These are phyloP conservation scores for Prinia subflava DNA, from an alignment of 2,113 vertebrate species.

Conservation along the genomic window DNA sequence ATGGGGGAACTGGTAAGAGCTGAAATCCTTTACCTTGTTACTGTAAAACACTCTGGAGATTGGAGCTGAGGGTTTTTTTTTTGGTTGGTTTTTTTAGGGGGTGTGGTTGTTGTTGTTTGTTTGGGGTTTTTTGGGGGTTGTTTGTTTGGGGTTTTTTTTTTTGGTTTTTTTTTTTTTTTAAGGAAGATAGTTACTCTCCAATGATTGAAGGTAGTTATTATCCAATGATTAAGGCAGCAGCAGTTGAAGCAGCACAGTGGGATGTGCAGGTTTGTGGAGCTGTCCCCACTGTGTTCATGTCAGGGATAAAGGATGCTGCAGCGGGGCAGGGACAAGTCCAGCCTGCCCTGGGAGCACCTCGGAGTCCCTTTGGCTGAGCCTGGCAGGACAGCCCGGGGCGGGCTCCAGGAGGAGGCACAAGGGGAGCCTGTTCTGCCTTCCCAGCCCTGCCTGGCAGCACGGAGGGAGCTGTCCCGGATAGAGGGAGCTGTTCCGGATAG, in stretches of 20 bases:
- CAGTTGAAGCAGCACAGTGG: not conserved
- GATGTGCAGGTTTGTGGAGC: not conserved
- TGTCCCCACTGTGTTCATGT: rapidly evolving
- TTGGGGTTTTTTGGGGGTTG: too few relatives aligned
- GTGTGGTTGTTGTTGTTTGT: too few relatives aligned
- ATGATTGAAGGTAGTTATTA: not conserved
- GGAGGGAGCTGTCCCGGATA: too few relatives aligned
- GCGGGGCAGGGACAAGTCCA: not conserved
- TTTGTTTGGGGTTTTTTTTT: too few relatives aligned
- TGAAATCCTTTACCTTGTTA: not conserved
- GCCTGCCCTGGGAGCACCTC: not conserved
- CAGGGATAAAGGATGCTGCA: not conserved
- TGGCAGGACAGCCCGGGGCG: not conserved
- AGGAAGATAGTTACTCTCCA: not conserved
- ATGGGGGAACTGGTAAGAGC: not conserved
- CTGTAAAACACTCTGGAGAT: not conserved
- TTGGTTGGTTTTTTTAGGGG: too few relatives aligned
- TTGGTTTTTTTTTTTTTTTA: not conserved
- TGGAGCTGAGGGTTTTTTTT: not conserved
- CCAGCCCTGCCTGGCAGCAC: not conserved
- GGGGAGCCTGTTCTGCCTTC: not conserved
- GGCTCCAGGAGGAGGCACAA: not conserved
- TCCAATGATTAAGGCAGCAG: not conserved
- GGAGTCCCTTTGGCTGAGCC: not conserved
- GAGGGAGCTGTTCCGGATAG: not conserved